phyloP scores from a whole-genome alignment of 2,888 invertebrate species.

The Holacanthella duospinosa region DNA sequence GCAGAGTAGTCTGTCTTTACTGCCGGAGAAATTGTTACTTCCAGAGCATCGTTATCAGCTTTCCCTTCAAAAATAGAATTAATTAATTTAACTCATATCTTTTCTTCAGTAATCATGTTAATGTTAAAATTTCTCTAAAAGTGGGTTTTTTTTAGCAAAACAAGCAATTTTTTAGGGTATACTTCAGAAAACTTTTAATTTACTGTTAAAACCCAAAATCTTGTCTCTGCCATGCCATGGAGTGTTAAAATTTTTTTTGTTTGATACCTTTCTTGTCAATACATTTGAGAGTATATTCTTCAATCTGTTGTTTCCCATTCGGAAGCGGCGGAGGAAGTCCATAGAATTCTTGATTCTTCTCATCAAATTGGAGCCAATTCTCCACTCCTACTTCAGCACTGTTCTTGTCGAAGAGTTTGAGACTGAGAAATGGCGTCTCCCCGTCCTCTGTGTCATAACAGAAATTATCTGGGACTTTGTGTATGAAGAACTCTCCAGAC shows the following conservation, averaged over 20 bases:
- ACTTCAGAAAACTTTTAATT: too few species aligned
- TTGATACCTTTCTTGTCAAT: conserved; percentile 18
- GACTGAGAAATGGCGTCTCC: conserved; percentile 57
- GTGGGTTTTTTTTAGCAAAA: neutral
- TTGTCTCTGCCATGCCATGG: too few species aligned
- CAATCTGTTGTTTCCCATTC: neutral
- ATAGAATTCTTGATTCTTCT: conserved; percentile 76
- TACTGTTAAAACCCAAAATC: neutral
- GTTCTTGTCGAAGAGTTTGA: conserved; percentile 63
- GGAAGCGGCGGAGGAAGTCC: conserved; percentile 44
- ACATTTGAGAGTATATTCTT: conserved; percentile 16
- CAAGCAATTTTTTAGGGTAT: neutral
- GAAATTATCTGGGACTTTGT: conserved; percentile 57
- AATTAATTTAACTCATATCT: neutral
- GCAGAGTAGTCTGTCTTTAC: conserved; percentile 49
- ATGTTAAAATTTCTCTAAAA: neutral
- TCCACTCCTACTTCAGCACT: conserved; percentile 54
- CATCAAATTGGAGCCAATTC: conserved; percentile 83
- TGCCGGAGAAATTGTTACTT: conserved; percentile 41
- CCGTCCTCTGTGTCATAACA: conserved; percentile 84
- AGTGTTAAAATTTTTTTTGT: too few species aligned
- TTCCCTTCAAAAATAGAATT: conserved; percentile 39
- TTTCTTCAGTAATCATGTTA: too few species aligned
- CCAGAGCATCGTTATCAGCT: conserved; percentile 65
- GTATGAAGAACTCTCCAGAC: conserved; percentile 68